These are phyloP conservation scores for Glaucomys volans DNA, from an alignment of 2,113 vertebrate species.

Conservation along the genomic window DNA sequence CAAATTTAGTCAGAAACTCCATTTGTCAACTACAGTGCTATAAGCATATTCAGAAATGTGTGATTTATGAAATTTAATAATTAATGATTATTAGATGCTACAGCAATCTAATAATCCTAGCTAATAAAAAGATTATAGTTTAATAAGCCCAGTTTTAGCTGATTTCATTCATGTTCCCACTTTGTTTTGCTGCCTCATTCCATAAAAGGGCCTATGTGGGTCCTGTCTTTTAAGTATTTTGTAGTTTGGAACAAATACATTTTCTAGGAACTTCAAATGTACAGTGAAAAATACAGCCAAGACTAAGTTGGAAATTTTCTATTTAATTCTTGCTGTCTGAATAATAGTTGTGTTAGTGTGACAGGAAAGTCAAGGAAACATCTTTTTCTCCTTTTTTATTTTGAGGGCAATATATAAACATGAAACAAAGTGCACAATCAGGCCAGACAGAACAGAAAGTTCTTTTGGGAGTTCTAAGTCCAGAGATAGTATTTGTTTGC, in stretches of 20 bases:
- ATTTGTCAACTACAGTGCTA: conserved; percentile 7
- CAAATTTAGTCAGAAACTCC: background rate
- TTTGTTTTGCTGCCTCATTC: conserved; percentile 15
- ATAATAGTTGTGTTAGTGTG: conserved; percentile 37
- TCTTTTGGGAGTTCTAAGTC: conserved; percentile 4
- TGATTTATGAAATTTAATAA: conserved; percentile 35
- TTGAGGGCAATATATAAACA: background rate
- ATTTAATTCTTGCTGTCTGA: conserved; percentile 17
- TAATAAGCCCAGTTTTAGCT: conserved; percentile 1
- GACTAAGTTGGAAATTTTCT: background rate
- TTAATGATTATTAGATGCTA: background rate
- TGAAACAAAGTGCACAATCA: background rate
- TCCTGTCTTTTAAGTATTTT: background rate
- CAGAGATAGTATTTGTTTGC: background rate
- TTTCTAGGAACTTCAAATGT: conserved; percentile 47
- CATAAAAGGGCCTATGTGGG: background rate
- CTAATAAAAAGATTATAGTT: conserved; percentile 10
- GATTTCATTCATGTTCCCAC: background rate
- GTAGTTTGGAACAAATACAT: background rate
- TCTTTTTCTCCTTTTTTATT: conserved; percentile 17
- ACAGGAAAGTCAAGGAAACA: background rate
- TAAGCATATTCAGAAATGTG: conserved; percentile 8
- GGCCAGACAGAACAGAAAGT: background rate
- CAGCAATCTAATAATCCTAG: conserved; percentile 1
- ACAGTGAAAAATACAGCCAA: background rate